Base-by-base conservation (phyloP, 2,113 vertebrate species). In the human (Homo sapiens) region DNA sequence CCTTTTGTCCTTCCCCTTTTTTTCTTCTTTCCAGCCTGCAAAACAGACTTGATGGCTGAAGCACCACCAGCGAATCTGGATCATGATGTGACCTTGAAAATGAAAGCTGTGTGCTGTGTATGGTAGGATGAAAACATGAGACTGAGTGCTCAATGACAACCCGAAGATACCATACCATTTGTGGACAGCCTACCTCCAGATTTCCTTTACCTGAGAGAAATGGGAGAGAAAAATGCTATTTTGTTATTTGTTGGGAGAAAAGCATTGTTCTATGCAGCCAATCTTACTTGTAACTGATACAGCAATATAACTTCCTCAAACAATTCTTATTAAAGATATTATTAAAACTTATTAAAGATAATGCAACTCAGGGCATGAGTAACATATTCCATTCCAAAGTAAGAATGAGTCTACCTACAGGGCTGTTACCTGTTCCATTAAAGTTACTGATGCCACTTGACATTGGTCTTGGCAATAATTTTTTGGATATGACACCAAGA, bases 201-300 rank as follows among this genome's bases (percentile, higher is more conserved):
- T 86, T 95, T 90, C 50, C 68, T 94, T 89, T 70, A 52, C 14
- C n/a, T 38, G 32, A 93, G n/a, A 95, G 82, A 95, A 92, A 85
- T 61, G 3, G 20, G 4, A 76, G 13, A 75, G 20, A 55, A 72
- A 90, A 61, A 48, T 78, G 70, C 25, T 75, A 18, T 55, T 61
- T 45, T 75, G 30, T 66, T 92, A 89, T 80, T 64, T 55, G 57
- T 61, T 92, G 84, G 27, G 8, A 30, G 14, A 1, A 93, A 9
- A 23, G 2, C 30, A 8, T 80, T 89, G 48, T 81, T 79, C n/a
- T 76, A 52, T 81, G 45, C 16, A 94, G 14, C 22, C 68, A 96
- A 40, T 90, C 40, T 84, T 93, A 91, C 84, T 72, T 27, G 23
- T 80, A 96, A 73, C 11, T 59, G 82, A 81, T 61, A 81, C 9